Evolutionary conservation across 1,140 invertebrate species (phyloP).

Genomic region (Drosophila sucinea): DNA sequence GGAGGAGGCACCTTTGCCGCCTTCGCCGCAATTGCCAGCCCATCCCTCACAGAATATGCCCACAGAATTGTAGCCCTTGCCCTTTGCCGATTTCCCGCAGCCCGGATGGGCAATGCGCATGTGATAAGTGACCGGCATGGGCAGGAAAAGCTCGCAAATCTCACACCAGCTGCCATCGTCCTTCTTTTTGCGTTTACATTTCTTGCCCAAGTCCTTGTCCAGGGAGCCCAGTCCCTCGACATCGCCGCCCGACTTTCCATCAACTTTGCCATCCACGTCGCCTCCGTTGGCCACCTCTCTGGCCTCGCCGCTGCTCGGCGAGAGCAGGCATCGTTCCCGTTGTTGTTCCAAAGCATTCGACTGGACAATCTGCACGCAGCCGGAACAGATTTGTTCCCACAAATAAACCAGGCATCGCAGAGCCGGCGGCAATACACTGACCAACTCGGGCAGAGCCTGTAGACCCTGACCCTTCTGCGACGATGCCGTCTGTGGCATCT

Average conservation of each 20-base stretch:
- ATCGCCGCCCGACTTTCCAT: conserved; percentile 19
- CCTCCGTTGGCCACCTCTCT: conserved; percentile 59
- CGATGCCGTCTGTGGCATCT: conserved; percentile 1
- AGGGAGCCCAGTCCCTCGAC: conserved; percentile 14
- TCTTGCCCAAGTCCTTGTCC: conserved; percentile 84
- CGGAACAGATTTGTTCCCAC: conserved; percentile 94
- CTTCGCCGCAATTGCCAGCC: conserved; percentile 95
- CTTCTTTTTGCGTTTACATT: conserved; percentile 85
- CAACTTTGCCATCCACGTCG: conserved; percentile 79
- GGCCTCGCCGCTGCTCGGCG: conserved; percentile 38
- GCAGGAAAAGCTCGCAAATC: conserved; percentile 91
- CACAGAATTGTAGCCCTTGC: conserved; percentile 94
- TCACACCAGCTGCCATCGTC: conserved; percentile 88
- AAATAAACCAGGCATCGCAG: conserved; percentile 91
- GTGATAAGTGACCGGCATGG: conserved; percentile 92
- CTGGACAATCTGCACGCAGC: conserved; percentile 86
- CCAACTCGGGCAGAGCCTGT: conserved; percentile 73
- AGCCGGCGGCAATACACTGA: conserved; percentile 91
- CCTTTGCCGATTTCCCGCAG: conserved; percentile 91
- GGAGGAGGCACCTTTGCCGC: conserved; percentile 90
- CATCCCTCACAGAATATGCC: conserved; percentile 94
- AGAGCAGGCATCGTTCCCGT: conserved; percentile 54
- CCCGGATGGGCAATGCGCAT: conserved; percentile 95
- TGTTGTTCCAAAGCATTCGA: conserved; percentile 72
- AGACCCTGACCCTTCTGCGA: conserved; percentile 68